Base-by-base conservation (phyloP, 1,140 invertebrate species). In the Chelonus insularis region DNA sequence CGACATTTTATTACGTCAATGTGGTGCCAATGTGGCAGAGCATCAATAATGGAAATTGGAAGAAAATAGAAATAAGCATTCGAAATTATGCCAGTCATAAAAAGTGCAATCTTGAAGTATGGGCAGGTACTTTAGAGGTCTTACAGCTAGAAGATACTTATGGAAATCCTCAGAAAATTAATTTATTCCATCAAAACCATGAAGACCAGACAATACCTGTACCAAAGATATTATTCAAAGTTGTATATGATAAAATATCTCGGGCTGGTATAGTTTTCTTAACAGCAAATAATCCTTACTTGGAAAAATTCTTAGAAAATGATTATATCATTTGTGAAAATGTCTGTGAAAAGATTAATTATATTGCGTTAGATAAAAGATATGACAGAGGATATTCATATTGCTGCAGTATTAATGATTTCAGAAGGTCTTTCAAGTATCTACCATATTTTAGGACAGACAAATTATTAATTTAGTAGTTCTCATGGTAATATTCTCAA, bases 1-100 rank as follows among this genome's bases (percentile, higher is more conserved):
- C 86, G n/a, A 87, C 87, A 2, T 89, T 87, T 73, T 84, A 84
- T 65, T 89, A 86, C 69, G 82, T 87, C 7, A 90, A 89, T 68
- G 83, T 79, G 2, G 86, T 71, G 9, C 67, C 69, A 0, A 61
- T 69, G 64, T 89, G 87, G 87, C 86, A 88, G 60, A 82, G 78
- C 4, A 85, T 89, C 61, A 88, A 88, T 64, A 84, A 79, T 48
- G 85, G 84, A 34, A 89, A 89, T 72, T 89, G 88, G 87, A 80
- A 81, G 0, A 68, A 69, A 8, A 68, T 84, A 0, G 84, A 86
- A 67, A 69, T 74, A 4, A 76, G 77, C 55, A 66, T 83, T 0
- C 72, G 83, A 29, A 68, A 73, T 5, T 81, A 76, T 58, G 63
- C 70, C 47, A 25, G 20, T 12, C 2, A 69, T 36, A 51, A 71